These are phyloP conservation scores for Trichacis sp. DNA, from an alignment of 2,888 invertebrate species.

Conservation along the genomic window DNA sequence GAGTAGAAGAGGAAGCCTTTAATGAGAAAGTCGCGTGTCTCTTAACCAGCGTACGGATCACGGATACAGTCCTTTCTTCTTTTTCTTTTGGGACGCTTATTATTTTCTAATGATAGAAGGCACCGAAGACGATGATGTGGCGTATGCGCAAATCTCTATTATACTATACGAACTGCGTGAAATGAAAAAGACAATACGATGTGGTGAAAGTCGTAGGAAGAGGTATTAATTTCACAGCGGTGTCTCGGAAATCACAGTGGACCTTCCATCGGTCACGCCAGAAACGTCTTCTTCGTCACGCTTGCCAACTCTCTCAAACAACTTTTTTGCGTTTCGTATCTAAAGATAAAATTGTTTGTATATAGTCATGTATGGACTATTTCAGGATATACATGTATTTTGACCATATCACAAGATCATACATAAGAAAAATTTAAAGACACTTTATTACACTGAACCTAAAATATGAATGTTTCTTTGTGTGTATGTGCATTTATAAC, in stretches of 20 bases:
- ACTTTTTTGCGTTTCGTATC: too few species aligned
- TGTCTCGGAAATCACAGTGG: constrained; percentile 30
- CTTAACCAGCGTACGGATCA: constrained; percentile 20
- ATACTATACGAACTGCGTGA: constrained; percentile 11
- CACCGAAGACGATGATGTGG: constrained; percentile 1
- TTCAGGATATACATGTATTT: too few species aligned
- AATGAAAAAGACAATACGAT: constrained; percentile 51
- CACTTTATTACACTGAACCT: too few species aligned
- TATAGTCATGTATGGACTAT: too few species aligned
- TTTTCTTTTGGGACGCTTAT: constrained; percentile 12
- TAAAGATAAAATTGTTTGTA: too few species aligned
- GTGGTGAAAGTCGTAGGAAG: constrained; percentile 51
- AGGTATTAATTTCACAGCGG: constrained; percentile 30
- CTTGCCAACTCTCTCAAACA: constrained; percentile 17
- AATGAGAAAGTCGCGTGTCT: constrained; percentile 31
- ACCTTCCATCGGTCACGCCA: constrained; percentile 37
- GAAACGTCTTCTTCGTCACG: constrained; percentile 22
- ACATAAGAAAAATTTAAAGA: too few species aligned
- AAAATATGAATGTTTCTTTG: too few species aligned
- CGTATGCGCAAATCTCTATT: constrained; percentile 17
- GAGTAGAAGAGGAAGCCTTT: constrained; percentile 23
- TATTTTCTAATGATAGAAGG: constrained; percentile 29
- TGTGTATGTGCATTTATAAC: too few species aligned
- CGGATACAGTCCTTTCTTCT: constrained; percentile 8
- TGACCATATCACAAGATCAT: too few species aligned